phyloP scores from a whole-genome alignment of 2,797 vertebrate species.

The Cynopterus sphinx region DNA sequence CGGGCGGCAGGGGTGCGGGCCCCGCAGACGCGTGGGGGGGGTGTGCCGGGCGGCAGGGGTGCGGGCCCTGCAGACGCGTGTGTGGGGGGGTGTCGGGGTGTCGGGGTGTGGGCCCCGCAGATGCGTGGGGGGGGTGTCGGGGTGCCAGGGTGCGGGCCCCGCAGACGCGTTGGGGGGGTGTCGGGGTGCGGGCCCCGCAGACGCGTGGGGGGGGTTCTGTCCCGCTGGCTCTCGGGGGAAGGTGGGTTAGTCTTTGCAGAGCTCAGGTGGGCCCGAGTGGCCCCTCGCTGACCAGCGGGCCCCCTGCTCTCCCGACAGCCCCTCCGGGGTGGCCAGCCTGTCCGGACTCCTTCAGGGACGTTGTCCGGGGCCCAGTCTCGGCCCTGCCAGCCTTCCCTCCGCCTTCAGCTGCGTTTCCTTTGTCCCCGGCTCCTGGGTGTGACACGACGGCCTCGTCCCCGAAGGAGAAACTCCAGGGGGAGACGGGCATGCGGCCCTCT shows the following conservation, averaged over 20 bases:
- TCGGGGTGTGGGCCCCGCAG: too few relatives aligned
- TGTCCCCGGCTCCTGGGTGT: not conserved
- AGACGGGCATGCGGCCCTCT: not conserved
- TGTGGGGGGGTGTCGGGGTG: fast-evolving
- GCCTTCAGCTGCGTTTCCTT: fast-evolving
- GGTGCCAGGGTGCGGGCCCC: too few relatives aligned
- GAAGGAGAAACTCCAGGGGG: not conserved
- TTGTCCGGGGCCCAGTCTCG: not conserved
- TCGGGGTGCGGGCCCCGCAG: too few relatives aligned
- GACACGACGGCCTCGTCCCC: not conserved
- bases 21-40: too few relatives aligned
- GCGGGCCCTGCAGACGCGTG: too few relatives aligned
- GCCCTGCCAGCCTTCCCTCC: not conserved
- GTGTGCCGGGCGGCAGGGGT: not conserved
- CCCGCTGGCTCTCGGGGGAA: fast-evolving
- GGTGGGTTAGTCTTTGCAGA: not conserved
- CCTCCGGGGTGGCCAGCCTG: not conserved
- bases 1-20: too few relatives aligned
- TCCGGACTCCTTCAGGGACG: not conserved
- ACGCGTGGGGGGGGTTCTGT: too few relatives aligned
- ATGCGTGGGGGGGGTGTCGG: too few relatives aligned
- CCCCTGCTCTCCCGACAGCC: not conserved
- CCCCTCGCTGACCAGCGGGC: not conserved
- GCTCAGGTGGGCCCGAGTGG: not conserved
- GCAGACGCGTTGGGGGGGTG: too few relatives aligned